A percentile compares a stretch with the other conserved stretches of the same genome.
These are phyloP conservation scores for Colaptes auratus DNA, from an alignment of 2,113 vertebrate species.

Conservation along the genomic window DNA sequence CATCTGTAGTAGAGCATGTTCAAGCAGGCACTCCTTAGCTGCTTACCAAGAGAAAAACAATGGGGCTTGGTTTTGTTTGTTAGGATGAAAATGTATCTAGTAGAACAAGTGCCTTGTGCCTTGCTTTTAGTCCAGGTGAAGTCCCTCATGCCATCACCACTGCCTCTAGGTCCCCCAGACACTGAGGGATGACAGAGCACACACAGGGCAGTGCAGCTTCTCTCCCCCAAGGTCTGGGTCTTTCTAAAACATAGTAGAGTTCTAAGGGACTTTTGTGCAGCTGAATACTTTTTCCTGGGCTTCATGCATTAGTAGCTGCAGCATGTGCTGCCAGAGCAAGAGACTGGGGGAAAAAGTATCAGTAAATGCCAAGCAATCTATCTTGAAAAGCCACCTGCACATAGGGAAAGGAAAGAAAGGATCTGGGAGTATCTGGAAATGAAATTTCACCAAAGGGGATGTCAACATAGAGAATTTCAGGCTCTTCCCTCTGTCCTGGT, in stretches of 20 bases:
- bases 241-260: background rate
- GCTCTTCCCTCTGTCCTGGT: background rate
- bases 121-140: background rate
- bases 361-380: slow-evolving; percentile 34
- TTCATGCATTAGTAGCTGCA: background rate
- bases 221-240: background rate
- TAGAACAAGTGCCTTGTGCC: background rate
- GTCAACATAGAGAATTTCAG: background rate
- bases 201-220: background rate
- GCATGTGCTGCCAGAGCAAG: background rate
- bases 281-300: background rate
- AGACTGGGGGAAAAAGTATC: background rate
- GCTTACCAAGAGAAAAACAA: background rate
- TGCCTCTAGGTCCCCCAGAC: background rate
- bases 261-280: background rate
- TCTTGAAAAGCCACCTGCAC: slow-evolving; percentile 60
- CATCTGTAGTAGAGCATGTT: background rate
- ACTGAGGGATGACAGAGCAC: background rate
- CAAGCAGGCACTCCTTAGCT: background rate
- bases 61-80: background rate
- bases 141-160: accelerated
- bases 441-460: background rate
- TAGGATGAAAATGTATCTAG: background rate
- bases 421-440: background rate
- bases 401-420: background rate